Base-by-base conservation (phyloP, 2,888 invertebrate species). In the Chalcosyrphus nemorum region DNA sequence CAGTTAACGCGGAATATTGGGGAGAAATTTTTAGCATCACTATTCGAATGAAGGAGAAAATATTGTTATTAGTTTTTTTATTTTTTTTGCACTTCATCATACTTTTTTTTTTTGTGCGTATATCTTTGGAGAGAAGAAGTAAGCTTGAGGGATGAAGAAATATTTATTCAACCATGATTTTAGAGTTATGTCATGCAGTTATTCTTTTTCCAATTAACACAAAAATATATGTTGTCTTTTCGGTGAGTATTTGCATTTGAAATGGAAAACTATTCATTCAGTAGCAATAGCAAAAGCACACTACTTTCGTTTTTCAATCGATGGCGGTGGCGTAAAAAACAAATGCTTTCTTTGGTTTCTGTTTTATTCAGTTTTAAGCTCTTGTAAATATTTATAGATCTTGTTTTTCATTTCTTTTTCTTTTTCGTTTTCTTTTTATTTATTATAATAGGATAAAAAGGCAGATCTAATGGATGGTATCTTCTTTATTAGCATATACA, bases 11-110 rank as follows among this genome's bases (percentile, higher is more conserved):
- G 50, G 47, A 61, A 47, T 21, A 32, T 45, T 17, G 70, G n/a
- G 19, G 70, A 77, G 76, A 77, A 70, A 77, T 77, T 77, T 65
- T 65, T 29, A 57, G 75, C 75, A 57, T 66, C 66, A 57, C 41
- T 35, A 76, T 61, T 32, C 27, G 65, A 35, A 50, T 35, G 15
- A 24, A 52, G 41, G 66, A 41, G 66, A 66, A 66, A 52, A 66
- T 66, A 52, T 52, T 27, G 19, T 19, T 32, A 17, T 61, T 61
- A 21, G 13, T 21, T 3, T 47, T 24, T 56, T 56, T 21, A 5
- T 47, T 24, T 56, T 56, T 17, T 29, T 19, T 11, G 63, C 56
- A n/a, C 27, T 3, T n/a, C 24, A n/a, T 11, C 29, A 21, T 3
- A n/a, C n/a, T n/a, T 45, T 47, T n/a, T 19, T 19, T 38, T 27